Conservation (phyloP, 2,888 invertebrate species). For the Macrosoma leucophasiata region DNA sequence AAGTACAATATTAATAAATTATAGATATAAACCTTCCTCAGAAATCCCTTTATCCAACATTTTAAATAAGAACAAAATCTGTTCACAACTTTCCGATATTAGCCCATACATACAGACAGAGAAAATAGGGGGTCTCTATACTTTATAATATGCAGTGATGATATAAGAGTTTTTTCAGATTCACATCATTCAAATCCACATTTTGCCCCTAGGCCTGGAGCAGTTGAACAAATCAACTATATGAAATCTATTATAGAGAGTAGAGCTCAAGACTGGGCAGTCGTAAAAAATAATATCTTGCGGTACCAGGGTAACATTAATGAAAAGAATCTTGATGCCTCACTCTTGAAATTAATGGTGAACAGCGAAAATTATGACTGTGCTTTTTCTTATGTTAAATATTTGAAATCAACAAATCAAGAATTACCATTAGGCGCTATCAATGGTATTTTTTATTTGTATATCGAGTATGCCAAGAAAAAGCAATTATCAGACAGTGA, state of each 20-base stretch:
- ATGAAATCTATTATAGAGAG: conserved; percentile 37
- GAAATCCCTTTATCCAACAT: no score
- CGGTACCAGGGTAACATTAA: conserved; percentile 49
- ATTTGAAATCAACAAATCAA: conserved; percentile 61
- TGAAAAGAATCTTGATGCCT: conserved; percentile 75
- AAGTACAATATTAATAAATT: no score
- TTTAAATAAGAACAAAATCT: no score
- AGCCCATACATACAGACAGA: no score
- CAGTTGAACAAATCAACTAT: conserved; percentile 47
- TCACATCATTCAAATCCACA: no score
- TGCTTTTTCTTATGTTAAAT: conserved; percentile 75
- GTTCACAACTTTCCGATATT: no score
- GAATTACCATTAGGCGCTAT: conserved; percentile 74
- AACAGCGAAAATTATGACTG: conserved; percentile 54
- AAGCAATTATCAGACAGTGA: conserved; percentile 54
- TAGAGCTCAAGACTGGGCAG: conserved; percentile 49
- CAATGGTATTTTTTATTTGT: conserved; percentile 74
- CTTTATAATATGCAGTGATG: no score
- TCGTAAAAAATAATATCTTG: conserved; percentile 56
- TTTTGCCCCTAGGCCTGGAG: no score
- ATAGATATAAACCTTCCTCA: no score
- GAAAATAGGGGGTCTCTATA: no score
- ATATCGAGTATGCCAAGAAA: conserved; percentile 50
- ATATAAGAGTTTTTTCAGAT: no score
- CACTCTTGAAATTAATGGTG: conserved; percentile 73